phyloP scores from a whole-genome alignment of 2,888 invertebrate genomes.

The Coenonympha glycerion region DNA sequence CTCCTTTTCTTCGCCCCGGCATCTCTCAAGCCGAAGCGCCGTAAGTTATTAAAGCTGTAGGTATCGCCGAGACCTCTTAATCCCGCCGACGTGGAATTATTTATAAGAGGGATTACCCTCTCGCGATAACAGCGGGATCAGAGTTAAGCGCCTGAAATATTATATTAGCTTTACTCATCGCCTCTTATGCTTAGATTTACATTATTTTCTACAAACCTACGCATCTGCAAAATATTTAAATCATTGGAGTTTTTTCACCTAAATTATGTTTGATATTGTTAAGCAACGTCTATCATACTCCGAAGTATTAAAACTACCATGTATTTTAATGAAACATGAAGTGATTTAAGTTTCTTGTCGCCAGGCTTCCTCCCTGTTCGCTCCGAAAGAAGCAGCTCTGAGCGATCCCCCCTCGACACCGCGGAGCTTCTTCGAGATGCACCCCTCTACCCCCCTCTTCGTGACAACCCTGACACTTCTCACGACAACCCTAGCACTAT shows the following conservation, averaged over 20 bases:
- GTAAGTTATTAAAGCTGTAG: conserved; percentile 20
- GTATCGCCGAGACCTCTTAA: conserved; percentile 23
- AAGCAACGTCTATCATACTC: neutral
- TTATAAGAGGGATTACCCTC: conserved; percentile 6
- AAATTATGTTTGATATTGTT: too few relatives aligned
- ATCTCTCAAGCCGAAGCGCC: neutral
- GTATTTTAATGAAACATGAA: neutral
- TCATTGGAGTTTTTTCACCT: too few relatives aligned
- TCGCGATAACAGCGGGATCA: neutral
- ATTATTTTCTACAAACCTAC: too few relatives aligned
- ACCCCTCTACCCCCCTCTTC: conserved; percentile 52
- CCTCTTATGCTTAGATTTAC: too few relatives aligned
- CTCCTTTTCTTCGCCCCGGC: conserved; percentile 1
- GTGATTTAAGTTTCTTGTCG: conserved; percentile 31
- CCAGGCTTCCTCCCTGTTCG: conserved; percentile 44
- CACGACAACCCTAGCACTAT: conserved; percentile 25
- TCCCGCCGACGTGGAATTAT: conserved; percentile 22
- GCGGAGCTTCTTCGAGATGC: conserved; percentile 55
- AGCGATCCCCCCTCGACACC: conserved; percentile 44
- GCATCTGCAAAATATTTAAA: too few relatives aligned
- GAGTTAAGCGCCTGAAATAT: neutral
- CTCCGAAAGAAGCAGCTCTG: conserved; percentile 51
- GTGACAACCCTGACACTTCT: conserved; percentile 26
- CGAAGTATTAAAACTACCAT: neutral
- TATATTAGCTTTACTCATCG: too few relatives aligned